Evolutionary conservation across 2,113 vertebrate genomes (phyloP).

Genomic region (Ibidorhyncha struthersii): DNA sequence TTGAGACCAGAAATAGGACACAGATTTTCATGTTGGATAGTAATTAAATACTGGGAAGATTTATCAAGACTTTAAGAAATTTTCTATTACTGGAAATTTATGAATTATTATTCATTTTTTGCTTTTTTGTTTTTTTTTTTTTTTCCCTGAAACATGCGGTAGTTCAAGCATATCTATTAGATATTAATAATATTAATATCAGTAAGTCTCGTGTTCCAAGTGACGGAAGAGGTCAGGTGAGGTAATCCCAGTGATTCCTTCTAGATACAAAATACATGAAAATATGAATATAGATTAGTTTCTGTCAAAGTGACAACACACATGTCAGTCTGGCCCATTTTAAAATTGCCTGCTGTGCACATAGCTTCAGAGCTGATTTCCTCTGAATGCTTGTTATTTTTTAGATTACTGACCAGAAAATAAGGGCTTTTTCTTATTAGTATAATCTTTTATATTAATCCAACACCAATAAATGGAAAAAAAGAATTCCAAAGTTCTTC

Average conservation of each 20-base stretch:
- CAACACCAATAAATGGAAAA: neutral
- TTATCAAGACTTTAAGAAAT: neutral
- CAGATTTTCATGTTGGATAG: neutral
- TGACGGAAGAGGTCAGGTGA: fast-evolving
- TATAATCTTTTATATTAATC: neutral
- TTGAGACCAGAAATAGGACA: neutral
- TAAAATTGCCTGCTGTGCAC: neutral
- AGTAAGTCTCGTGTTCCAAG: neutral
- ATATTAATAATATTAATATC: neutral
- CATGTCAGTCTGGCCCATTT: neutral
- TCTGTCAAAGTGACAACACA: neutral
- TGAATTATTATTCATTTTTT: neutral
- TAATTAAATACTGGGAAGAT: neutral
- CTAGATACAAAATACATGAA: neutral
- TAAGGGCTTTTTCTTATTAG: neutral
- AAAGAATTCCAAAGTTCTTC: neutral
- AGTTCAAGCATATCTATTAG: neutral
- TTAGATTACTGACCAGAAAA: neutral
- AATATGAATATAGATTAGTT: neutral
- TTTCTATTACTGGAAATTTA: neutral
- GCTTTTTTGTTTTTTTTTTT: no score
- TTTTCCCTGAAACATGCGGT: neutral
- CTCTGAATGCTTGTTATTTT: neutral
- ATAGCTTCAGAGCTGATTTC: neutral
- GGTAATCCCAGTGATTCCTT: neutral